Evolutionary conservation across 2,888 invertebrate genomes (phyloP), one percentile per base, ranked within the genome.

Genomic region (Taenaris catops): DNA sequence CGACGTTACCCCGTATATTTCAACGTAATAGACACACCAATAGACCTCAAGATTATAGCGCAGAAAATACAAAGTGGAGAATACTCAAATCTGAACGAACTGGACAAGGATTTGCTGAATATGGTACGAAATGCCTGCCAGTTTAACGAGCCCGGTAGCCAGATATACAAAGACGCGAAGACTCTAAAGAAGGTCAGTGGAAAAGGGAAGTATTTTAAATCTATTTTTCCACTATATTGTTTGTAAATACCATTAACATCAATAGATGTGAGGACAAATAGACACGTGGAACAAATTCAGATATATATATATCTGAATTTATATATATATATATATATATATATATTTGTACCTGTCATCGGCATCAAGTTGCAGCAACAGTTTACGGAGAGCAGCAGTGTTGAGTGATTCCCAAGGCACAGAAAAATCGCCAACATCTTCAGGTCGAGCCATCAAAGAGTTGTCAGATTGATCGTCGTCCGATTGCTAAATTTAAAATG

Each of bases 101-200:
- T 99, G 87, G 98, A 98, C 69, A 92, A 92, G 44, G 99, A 99
- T 86, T 76, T 99, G 19, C 72, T 93, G 47, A 86, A 95, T 32
- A 96, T 99, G 94, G 95, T 95, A 26, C 93, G 94, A 49, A 99
- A 99, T 74, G 99, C 99, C 0, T 98, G 97, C 65, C 88, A 92
- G 8, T 99, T 97, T 64, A 99, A 99, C 69, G 98, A 98, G 63
- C 97, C 99, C 0, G 97, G 97, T 1, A 98, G 98, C 6, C 94
- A 94, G 66, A 98, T 99, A 53, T 98, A 97, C 66, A 97, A 96
- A 75, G 97, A 98, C 75, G 97, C 98, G 0, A 96, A 96, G 63
- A 88, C 92, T 10, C 76, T 99, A 34, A 94, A 95, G 63, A 96
- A 94, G 89, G 91, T 95, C 46, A 25, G 25, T 5, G 6, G 4